Evolutionary conservation across 2,888 invertebrate species (phyloP), one percentile per base, ranked within the genome.

Genomic region (Dione juno): DNA sequence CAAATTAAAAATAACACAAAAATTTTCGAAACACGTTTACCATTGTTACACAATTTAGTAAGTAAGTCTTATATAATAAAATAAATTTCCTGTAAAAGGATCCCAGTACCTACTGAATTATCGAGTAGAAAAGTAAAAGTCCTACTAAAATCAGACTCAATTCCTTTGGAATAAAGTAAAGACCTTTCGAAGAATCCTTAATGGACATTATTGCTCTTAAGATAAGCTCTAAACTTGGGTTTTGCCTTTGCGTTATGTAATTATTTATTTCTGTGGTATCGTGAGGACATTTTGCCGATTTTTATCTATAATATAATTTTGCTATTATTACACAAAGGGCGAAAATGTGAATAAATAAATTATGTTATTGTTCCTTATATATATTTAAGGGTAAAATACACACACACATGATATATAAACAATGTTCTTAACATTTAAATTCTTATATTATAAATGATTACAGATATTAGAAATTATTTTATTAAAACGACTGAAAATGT

Each of bases 151-250:
- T 40, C 64, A 48, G 35, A 50, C 52, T 40, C 37, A 64, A 64
- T 52, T 64, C 50, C 64, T 50, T 64, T 21, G 64, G 50, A 50
- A 64, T 40, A 52, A 50, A 50, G 37, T 19, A 50, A 37, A 10
- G 50, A 64, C 19, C 48, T 52, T 52, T 64, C 40, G 48, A 50
- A 40, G 50, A 52, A 52, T 52, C 64, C 35, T 37, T 64, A 64
- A 64, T 64, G 64, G 64, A 52, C 64, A 64, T 64, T 50, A 64
- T 64, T 64, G 64, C 64, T 64, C 40, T 64, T 40, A 64, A 52
- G 64, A 64, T 64, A 64, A 52, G 64, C 64, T 64, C 52, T 64
- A 40, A 37, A 64, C 50, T 64, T 61, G 61, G 61, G 45, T 45
- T 61, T 61, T 64, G 19, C n/a, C n/a, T 52, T 64, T 37, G 64